phyloP scores from a whole-genome alignment of 2,888 invertebrate genomes.

The Euzophera pinguis region DNA sequence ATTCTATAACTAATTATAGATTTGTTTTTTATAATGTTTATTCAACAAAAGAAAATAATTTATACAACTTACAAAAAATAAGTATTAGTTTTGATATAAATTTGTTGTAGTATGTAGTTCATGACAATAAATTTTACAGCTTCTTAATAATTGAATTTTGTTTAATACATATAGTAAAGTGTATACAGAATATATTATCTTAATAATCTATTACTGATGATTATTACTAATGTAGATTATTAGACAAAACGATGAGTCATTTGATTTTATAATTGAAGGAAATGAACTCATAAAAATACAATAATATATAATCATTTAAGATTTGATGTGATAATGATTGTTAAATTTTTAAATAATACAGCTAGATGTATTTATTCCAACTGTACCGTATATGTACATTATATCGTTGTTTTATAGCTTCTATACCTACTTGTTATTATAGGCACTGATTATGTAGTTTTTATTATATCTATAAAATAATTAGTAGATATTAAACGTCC shows the following conservation, averaged over 20 bases:
- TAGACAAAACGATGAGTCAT: not conserved
- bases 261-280: not conserved
- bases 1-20: not conserved
- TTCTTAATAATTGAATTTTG: too few relatives aligned
- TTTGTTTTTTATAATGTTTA: not conserved
- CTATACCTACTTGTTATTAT: constrained; percentile 20
- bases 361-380: constrained; percentile 14
- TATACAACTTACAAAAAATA: not conserved
- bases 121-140: not conserved
- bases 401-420: constrained; percentile 20
- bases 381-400: constrained; percentile 16
- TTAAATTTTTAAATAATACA: constrained; percentile 36
- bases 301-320: constrained; percentile 22
- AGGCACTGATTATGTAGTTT: constrained; percentile 14
- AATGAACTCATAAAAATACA: not conserved
- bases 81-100: not conserved
- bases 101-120: not conserved
- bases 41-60: constrained; percentile 12
- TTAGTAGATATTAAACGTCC: not conserved
- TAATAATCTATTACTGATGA: too few relatives aligned
- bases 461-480: not conserved
- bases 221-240: not conserved
- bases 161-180: too few relatives aligned
- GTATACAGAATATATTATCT: too few relatives aligned
- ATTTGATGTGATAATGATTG: constrained; percentile 48